phyloP scores from a whole-genome alignment of 2,888 invertebrate genomes.

The Hyposoter didymator region DNA sequence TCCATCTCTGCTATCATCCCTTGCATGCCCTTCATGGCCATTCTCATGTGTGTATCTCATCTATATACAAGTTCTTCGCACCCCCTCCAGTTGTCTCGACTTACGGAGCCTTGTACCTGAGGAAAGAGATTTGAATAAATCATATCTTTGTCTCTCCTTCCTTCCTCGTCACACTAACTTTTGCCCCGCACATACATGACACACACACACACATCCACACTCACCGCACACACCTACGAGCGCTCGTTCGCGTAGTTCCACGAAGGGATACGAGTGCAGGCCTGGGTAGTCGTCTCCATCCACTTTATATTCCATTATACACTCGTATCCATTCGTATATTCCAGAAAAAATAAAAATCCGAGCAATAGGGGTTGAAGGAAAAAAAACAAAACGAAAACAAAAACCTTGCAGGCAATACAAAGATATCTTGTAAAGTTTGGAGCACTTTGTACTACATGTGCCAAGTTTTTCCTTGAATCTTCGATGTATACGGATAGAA shows the following conservation, averaged over 20 bases:
- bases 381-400: background rate
- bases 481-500: background rate
- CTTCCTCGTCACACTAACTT: constrained; percentile 47
- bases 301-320: constrained; percentile 64
- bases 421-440: constrained; percentile 26
- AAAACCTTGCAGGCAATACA: constrained; percentile 16
- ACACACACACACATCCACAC: background rate
- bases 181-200: constrained; percentile 20
- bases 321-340: constrained; percentile 25
- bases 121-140: constrained; percentile 64
- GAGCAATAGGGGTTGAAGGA: background rate
- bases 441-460: constrained; percentile 41
- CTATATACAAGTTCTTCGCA: constrained; percentile 46
- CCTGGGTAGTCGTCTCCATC: constrained; percentile 49
- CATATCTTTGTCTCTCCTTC: constrained; percentile 57
- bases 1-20: background rate
- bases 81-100: constrained; percentile 34
- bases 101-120: constrained; percentile 54
- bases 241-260: background rate
- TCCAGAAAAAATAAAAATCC: constrained; percentile 13
- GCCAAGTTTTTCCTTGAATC: constrained; percentile 17
- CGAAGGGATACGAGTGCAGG: background rate
- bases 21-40: background rate
- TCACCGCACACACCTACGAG: background rate
- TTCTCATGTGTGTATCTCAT: constrained; percentile 40